Conservation (phyloP, 2,888 invertebrate species). For the Ferdinandea cuprea region DNA sequence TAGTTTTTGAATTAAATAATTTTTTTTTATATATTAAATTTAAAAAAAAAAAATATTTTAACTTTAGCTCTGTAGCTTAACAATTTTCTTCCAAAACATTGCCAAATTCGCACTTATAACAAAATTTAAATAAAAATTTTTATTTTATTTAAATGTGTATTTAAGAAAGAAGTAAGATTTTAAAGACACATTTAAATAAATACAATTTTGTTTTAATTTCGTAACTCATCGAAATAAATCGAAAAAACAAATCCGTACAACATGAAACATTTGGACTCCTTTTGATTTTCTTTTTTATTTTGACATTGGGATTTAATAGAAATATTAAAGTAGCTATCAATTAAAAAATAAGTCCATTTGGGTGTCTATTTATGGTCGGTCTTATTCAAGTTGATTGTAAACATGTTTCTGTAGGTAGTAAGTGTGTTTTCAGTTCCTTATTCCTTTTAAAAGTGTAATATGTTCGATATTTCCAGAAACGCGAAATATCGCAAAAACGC, state of each 20-base stretch:
- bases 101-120: slow-evolving; percentile 78
- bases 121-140: slow-evolving; percentile 54
- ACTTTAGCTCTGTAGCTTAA: slow-evolving; percentile 82
- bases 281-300: slow-evolving; percentile 63
- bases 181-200: slow-evolving; percentile 57
- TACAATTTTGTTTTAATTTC: slow-evolving; percentile 20
- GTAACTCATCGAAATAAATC: slow-evolving; percentile 38
- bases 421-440: too few relatives aligned
- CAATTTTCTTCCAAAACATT: slow-evolving; percentile 81
- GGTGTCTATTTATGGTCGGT: background rate
- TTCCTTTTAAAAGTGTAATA: too few relatives aligned
- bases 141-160: slow-evolving; percentile 61
- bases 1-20: slow-evolving; percentile 20
- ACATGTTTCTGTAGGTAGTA: too few relatives aligned
- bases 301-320: slow-evolving; percentile 54
- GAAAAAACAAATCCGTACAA: slow-evolving; percentile 13
- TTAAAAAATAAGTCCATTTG: background rate
- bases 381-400: background rate
- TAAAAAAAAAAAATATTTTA: slow-evolving; percentile 14
- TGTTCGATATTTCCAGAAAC: too few relatives aligned
- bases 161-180: slow-evolving; percentile 29
- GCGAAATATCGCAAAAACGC: too few relatives aligned
- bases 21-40: too few relatives aligned
- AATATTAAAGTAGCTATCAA: slow-evolving; percentile 66
- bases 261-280: slow-evolving; percentile 60